Conservation (phyloP, 2,888 invertebrate genomes). For the Nemotelus pantherinus region DNA sequence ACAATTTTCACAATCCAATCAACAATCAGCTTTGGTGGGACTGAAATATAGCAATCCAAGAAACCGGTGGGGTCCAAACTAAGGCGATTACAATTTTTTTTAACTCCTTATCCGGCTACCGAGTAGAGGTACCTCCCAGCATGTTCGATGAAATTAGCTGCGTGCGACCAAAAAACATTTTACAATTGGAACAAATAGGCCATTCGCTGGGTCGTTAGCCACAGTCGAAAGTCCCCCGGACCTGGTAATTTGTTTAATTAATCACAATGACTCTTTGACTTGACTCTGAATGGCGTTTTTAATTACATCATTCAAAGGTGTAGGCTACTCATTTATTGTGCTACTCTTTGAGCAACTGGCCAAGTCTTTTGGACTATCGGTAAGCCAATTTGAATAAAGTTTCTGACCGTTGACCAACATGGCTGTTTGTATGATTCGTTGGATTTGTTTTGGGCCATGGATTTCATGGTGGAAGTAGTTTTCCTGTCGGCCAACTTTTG, state of each 20-base stretch:
- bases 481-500: slow-evolving; percentile 38
- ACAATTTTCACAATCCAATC: slow-evolving; percentile 22
- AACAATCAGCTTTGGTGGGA: slow-evolving; percentile 23
- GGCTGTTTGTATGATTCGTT: neutral
- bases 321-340: slow-evolving; percentile 19
- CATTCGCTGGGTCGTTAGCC: slow-evolving; percentile 39
- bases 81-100: slow-evolving; percentile 38
- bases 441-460: slow-evolving; percentile 31
- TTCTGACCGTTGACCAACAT: neutral
- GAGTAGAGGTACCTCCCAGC: slow-evolving; percentile 13
- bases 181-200: slow-evolving; percentile 37
- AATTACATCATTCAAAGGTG: slow-evolving; percentile 39
- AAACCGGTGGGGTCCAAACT: neutral
- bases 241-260: slow-evolving; percentile 44
- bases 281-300: slow-evolving; percentile 30
- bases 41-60: slow-evolving; percentile 5
- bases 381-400: slow-evolving; percentile 38
- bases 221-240: slow-evolving; percentile 17
- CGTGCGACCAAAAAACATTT: neutral
- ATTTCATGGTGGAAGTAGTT: slow-evolving; percentile 39
- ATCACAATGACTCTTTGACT: slow-evolving; percentile 39
- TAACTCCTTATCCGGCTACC: slow-evolving; percentile 32
- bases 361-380: slow-evolving; percentile 6
- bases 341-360: neutral
- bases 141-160: neutral